Conservation (phyloP, 2,888 invertebrate genomes). For the Drosophila flavopinicola region DNA sequence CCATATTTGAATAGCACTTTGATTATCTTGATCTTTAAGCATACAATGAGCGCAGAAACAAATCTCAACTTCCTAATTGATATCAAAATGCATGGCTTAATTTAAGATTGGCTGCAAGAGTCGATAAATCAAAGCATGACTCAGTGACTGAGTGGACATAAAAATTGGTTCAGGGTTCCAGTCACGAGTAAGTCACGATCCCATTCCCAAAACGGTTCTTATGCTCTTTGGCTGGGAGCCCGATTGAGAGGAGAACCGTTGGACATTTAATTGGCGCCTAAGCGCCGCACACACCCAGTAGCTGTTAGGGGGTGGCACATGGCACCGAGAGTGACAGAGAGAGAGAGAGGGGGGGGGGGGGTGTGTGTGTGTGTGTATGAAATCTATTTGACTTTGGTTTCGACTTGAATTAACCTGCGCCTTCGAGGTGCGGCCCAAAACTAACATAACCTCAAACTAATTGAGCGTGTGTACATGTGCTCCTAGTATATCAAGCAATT, state of each 20-base stretch:
- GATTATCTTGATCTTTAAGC: background rate
- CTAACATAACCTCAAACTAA: conserved; percentile 53
- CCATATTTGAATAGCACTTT: background rate
- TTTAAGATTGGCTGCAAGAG: background rate
- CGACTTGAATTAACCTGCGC: conserved; percentile 17
- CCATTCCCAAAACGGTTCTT: conserved; percentile 7
- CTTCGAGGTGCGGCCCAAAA: conserved; percentile 52
- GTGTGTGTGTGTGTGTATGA: too few relatives aligned
- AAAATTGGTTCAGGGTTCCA: conserved; percentile 37
- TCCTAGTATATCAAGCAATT: conserved; percentile 21
- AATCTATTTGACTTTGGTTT: conserved; percentile 19
- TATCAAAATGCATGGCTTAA: too few relatives aligned
- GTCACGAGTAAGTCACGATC: conserved; percentile 39
- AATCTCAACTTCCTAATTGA: background rate
- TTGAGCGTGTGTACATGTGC: conserved; percentile 52
- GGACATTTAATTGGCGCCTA: conserved; percentile 43
- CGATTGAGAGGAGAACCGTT: conserved; percentile 21
- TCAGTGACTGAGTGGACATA: conserved; percentile 19
- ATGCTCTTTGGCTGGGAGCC: background rate
- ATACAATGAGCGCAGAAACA: too few relatives aligned
- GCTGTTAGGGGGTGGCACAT: conserved; percentile 12
- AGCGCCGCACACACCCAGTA: conserved; percentile 38
- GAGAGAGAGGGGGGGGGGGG: conserved; percentile 1
- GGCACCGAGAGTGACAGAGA: too few relatives aligned
- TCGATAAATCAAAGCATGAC: conserved; percentile 7